Evolutionary conservation across 1,140 invertebrate species (phyloP).

Genomic region (Hydropsyche tenuis): DNA sequence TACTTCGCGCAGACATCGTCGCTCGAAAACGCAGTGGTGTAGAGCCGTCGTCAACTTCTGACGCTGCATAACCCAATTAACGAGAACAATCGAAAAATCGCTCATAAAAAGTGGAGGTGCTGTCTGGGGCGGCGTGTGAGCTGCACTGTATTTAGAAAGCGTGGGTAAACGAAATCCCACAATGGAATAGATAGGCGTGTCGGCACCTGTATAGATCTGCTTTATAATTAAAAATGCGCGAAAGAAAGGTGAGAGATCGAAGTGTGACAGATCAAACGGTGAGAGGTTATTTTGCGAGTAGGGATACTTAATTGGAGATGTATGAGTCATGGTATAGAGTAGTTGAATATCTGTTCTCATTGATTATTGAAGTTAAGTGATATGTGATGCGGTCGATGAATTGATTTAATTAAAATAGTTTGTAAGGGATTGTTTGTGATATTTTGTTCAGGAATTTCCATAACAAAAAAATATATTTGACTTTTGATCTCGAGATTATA

Average conservation of each 20-base stretch:
- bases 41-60: background rate
- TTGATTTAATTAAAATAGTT: too few relatives aligned
- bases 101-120: background rate
- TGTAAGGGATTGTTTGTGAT: too few relatives aligned
- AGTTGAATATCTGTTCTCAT: too few relatives aligned
- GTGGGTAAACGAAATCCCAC: conserved; percentile 7
- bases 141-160: conserved; percentile 20
- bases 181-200: background rate
- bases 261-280: background rate
- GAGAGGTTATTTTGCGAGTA: too few relatives aligned
- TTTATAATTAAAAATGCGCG: background rate
- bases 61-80: conserved; percentile 24
- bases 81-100: conserved; percentile 27
- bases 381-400: too few relatives aligned
- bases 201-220: background rate
- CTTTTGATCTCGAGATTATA: too few relatives aligned
- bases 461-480: too few relatives aligned
- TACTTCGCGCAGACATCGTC: background rate
- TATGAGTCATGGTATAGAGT: too few relatives aligned
- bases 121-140: conserved; percentile 5
- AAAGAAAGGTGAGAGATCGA: conserved; percentile 15
- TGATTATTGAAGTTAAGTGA: too few relatives aligned
- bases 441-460: too few relatives aligned
- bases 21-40: too few relatives aligned
- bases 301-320: too few relatives aligned